Evolutionary conservation across 2,113 vertebrate genomes (phyloP).

Genomic region (Pituophis catenifer): DNA sequence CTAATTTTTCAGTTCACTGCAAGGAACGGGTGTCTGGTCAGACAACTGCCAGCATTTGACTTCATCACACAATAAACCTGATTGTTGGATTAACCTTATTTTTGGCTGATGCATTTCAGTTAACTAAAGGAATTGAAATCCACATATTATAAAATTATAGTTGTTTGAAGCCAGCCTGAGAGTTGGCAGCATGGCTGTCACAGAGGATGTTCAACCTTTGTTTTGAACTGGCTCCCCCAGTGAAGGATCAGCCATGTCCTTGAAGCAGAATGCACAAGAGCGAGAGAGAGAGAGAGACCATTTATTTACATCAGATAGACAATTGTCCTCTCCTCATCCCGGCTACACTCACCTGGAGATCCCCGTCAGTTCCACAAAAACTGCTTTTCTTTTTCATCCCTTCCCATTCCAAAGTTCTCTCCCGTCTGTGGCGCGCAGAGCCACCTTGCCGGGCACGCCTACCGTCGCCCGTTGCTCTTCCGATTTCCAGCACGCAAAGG

Average conservation of each 20-base stretch:
- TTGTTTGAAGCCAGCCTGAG: background rate
- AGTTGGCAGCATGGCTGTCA: background rate
- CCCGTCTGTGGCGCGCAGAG: background rate
- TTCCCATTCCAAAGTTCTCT: accelerated
- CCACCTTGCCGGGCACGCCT: no score
- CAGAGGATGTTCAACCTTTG: background rate
- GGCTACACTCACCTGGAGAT: background rate
- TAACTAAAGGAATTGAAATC: background rate
- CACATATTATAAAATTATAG: background rate
- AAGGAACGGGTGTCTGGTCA: background rate
- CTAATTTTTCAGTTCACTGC: background rate
- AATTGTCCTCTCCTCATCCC: conserved; percentile 31
- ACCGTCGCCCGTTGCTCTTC: no score
- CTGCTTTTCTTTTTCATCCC: conserved; percentile 7
- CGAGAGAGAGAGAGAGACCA: conserved; percentile 61
- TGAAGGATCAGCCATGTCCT: background rate
- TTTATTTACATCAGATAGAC: conserved; percentile 70
- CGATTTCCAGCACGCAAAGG: no score
- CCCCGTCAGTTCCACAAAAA: conserved; percentile 10
- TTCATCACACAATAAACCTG: background rate
- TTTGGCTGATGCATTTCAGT: no score
- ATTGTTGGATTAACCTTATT: background rate
- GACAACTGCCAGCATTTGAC: background rate
- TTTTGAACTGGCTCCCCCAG: background rate
- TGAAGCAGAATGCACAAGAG: conserved; percentile 18